Base-by-base conservation (phyloP, 2,888 invertebrate genomes). In the Eurois occulta region DNA sequence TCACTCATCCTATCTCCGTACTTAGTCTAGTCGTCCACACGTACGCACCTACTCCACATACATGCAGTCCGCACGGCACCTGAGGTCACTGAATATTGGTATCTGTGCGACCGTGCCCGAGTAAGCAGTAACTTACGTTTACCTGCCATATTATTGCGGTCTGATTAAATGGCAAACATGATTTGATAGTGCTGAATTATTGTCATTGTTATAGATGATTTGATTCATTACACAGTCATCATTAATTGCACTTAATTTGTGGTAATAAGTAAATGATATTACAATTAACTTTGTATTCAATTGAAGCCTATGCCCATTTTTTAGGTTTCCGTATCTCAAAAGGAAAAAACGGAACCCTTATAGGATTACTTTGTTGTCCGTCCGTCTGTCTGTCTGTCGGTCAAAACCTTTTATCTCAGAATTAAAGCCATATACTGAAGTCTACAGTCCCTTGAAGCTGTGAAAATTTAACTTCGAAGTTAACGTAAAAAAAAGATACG, bases 1-100 rank as follows among this genome's bases (percentile, higher is more conserved):
- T 94, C 94, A 92, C 86, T 94, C 92, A 92, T 87, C 83, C 75
- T 80, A 84, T 71, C 77, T 78, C 66, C 55, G 79, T 60, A 77
- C 85, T 87, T 78, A 81, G 84, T 75, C 86, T 75, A 35, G 66
- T 55, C 28, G 28, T 67, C 38, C 69, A 55, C 52, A 72, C 64
- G 65, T 66, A 73, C 75, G 69, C 67, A 84, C 71, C 65, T 60
- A 75, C 67, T 58, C 28, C 68, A 35, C 52, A 7, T 67, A 86
- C n/a, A 58, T 28, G 60, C 28, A 75, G 48, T 24, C 32, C 52
- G 48, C 55, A 65, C 35, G 69, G n/a, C 74, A 86, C 72, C 78
- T 78, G 78, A 83, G 78, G 83, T 84, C 81, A 72, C 65, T 62
- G 74, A 68, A 75, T 76, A 72, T 80, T 70, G 74, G 58, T 73